Conservation (phyloP, 1,140 invertebrate genomes). For the Patella vulgata region DNA sequence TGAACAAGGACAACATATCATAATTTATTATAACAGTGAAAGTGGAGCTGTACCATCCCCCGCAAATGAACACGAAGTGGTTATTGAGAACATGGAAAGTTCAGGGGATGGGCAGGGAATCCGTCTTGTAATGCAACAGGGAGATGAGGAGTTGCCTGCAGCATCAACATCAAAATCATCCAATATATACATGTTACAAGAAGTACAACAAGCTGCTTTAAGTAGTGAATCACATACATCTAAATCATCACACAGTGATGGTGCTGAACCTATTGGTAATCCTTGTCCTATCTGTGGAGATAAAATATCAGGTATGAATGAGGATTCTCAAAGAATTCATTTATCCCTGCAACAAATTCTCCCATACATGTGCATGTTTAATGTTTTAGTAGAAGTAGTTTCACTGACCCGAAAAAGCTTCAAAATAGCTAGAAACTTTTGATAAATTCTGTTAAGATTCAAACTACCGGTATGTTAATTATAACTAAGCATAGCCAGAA, state of each 20-base stretch:
- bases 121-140: constrained; percentile 11
- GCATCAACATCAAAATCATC: constrained; percentile 6
- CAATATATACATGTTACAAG: constrained; percentile 1
- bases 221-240: no score
- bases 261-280: background rate
- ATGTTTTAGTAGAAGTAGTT: no score
- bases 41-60: constrained; percentile 34
- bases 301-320: constrained; percentile 52
- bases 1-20: constrained; percentile 40
- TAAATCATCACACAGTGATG: no score
- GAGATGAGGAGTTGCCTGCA: constrained; percentile 7
- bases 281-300: constrained; percentile 58
- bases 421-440: no score
- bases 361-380: no score
- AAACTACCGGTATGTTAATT: no score
- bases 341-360: no score
- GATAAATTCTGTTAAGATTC: no score
- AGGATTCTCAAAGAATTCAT: background rate
- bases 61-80: constrained; percentile 19
- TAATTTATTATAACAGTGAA: constrained; percentile 43
- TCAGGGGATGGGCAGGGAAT: background rate
- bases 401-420: no score
- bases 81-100: background rate
- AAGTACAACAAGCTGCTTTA: background rate
- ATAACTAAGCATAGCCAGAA: no score